Evolutionary conservation across 2,888 invertebrate genomes (phyloP), one percentile per base, ranked within the genome.

Genomic region (Leptothorax acervorum): DNA sequence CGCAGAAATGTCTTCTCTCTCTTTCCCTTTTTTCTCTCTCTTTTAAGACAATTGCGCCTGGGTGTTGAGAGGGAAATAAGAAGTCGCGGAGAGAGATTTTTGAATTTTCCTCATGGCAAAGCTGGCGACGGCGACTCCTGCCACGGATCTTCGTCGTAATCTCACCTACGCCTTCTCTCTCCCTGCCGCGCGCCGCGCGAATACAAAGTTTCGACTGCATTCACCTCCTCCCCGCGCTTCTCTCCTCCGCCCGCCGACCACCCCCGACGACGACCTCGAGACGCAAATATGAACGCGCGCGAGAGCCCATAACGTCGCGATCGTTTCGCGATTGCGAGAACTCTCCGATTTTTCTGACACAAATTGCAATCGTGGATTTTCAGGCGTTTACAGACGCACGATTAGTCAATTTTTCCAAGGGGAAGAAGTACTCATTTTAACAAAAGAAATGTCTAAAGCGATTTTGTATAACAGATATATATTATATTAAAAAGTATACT

Each of bases 61-160:
- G 9, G 48, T 28, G 78, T 68, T 53, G 62, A 81, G 23, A 23
- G 57, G 68, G 39, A 66, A 65, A 8, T 51, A 79, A 79, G 66
- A 68, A 68, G 31, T 68, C 9, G 51, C 39, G 28, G 15, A 53
- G 66, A 76, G 51, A 28, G 42, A 66, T 57, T 78, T 68, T 45
- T 45, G 57, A 68, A 78, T 68, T 78, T 68, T 57, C 57, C 68
- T 78, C 78, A 68, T 55, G 70, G 73, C 66, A 48, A 45, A 31
- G 11, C 42, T 11, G 60, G 51, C 63, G 63, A 62, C 48, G 82
- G 57, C 85, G 87, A 85, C 86, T 86, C 86, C 86, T 85, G 87
- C 88, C 90, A 87, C 89, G 73, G 84, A 88, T 88, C 23, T 87
- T 83, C 51, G 71, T 63, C 62, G 87, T 86, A 86, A 86, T 86